Percentiles rank a stretch among this genome's conserved stretches.
Evolutionary conservation across 1,140 invertebrate species (phyloP).

Genomic region (Brachionus rubens): DNA sequence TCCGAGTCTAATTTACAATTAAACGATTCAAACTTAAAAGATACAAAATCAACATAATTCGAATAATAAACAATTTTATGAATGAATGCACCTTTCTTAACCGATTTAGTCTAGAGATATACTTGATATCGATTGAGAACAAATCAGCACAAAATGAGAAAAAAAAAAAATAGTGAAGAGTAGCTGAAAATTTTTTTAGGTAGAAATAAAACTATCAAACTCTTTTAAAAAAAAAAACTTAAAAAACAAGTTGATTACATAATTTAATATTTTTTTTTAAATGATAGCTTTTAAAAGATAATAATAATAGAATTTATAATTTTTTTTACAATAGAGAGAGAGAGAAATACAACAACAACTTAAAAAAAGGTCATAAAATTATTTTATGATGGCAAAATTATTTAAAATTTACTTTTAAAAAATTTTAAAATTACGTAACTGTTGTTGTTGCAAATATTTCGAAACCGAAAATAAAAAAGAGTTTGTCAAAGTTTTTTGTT

Average conservation of each 20-base stretch:
- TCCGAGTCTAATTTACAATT: slow-evolving; percentile 27
- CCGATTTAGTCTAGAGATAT: slow-evolving; percentile 1
- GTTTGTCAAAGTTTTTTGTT: no score
- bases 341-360: no score
- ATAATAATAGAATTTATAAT: no score
- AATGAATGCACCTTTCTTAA: slow-evolving; percentile 35
- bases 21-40: slow-evolving; percentile 27
- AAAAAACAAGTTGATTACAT: slow-evolving; percentile 16
- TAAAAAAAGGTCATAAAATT: slow-evolving; percentile 23
- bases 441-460: no score
- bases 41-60: no score
- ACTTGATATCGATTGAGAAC: no score
- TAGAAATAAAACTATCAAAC: no score
- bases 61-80: slow-evolving; percentile 31
- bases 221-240: neutral
- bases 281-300: slow-evolving; percentile 31
- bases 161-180: no score
- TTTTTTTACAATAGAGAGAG: no score
- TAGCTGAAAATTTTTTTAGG: no score
- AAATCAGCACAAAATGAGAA: no score
- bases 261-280: slow-evolving; percentile 7
- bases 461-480: no score
- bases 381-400: slow-evolving; percentile 17
- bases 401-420: slow-evolving; percentile 12
- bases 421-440: slow-evolving; percentile 31